Evolutionary conservation across 2,113 vertebrate genomes (phyloP).

Genomic region (Calypte anna): DNA sequence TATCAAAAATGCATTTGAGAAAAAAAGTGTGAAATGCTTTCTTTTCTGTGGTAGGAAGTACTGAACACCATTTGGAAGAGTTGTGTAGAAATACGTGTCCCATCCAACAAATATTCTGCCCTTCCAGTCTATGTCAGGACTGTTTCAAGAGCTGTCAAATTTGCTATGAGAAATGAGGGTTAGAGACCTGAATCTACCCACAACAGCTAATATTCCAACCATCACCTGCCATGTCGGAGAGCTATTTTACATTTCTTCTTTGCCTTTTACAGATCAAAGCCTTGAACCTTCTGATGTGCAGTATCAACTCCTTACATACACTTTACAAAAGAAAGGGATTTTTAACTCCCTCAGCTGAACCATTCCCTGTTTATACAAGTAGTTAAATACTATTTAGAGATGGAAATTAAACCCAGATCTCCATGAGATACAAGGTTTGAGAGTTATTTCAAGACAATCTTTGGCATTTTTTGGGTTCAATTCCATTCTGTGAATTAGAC

Average conservation of each 20-base stretch:
- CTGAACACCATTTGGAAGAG: not conserved
- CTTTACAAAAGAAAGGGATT: not conserved
- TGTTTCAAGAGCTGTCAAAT: conserved; percentile 5
- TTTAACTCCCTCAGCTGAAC: not conserved
- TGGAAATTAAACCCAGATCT: not conserved
- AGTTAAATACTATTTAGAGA: not conserved
- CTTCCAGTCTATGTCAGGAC: not conserved
- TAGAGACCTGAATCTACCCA: not conserved
- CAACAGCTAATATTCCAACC: not conserved
- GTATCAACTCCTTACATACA: not conserved
- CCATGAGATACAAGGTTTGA: not conserved
- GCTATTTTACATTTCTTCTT: conserved; percentile 14
- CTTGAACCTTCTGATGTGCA: not conserved
- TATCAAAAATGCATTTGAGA: not conserved
- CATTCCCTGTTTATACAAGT: not conserved
- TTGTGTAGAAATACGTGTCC: not conserved
- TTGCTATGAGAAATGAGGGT: not conserved
- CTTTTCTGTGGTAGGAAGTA: not conserved
- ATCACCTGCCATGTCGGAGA: not conserved
- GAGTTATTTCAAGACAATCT: not conserved
- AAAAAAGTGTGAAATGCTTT: not conserved
- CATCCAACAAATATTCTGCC: not conserved
- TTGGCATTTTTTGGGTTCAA: not conserved
- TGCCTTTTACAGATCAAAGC: conserved; percentile 25
- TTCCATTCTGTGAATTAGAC: not conserved